A percentile compares a stretch with the other conserved stretches of the same genome.
Evolutionary conservation across 1,140 invertebrate species (phyloP).

Genomic region (Schlechtendalia chinensis): DNA sequence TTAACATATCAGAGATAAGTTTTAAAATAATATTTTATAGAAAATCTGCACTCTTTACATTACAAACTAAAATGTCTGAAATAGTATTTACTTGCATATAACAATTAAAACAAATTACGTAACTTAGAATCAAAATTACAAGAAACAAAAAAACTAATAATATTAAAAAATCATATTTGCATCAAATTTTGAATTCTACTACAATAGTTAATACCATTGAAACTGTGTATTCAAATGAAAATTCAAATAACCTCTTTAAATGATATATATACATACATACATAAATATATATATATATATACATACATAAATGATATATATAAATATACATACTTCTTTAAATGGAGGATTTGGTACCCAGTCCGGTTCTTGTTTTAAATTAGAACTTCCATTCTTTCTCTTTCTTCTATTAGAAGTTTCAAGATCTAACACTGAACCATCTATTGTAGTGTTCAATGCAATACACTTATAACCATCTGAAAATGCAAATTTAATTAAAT

Average conservation of each 20-base stretch:
- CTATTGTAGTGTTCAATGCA: not conserved
- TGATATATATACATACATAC: not conserved
- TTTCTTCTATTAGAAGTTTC: not conserved
- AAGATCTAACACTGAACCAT: not conserved
- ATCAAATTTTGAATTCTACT: not conserved
- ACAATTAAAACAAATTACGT: too few relatives aligned
- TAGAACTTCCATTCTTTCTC: not conserved
- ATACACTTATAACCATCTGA: not conserved
- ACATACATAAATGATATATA: too few relatives aligned
- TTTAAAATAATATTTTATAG: too few relatives aligned
- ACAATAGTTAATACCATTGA: not conserved
- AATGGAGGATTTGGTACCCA: not conserved
- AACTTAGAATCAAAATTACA: not conserved
- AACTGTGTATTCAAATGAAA: not conserved
- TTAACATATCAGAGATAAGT: too few relatives aligned
- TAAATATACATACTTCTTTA: not conserved
- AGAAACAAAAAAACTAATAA: not conserved
- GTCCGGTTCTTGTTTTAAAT: slow-evolving; percentile 5
- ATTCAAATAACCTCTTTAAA: not conserved
- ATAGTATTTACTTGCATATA: too few relatives aligned
- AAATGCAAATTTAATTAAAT: slow-evolving; percentile 21
- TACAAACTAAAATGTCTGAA: too few relatives aligned
- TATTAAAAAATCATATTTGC: too few relatives aligned
- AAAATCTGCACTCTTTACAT: too few relatives aligned
- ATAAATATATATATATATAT: too few relatives aligned